A percentile compares a stretch with the other conserved stretches of the same genome.
phyloP scores from a whole-genome alignment of 1,140 invertebrate species.

The Drosophila willistoni region DNA sequence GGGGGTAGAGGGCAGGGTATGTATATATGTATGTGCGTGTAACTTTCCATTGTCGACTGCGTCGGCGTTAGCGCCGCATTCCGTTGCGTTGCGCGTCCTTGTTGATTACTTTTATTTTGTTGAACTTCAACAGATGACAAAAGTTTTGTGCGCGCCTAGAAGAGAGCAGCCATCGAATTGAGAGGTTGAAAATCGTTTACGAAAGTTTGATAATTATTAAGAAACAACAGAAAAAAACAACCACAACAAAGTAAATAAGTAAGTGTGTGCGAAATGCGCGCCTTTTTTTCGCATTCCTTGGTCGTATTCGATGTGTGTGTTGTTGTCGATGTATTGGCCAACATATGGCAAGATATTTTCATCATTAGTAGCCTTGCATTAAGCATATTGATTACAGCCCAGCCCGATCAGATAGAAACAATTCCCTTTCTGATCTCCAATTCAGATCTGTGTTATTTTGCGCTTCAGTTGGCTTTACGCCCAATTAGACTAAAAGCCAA shows the following conservation, averaged over 20 bases:
- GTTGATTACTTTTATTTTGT: slow-evolving; percentile 33
- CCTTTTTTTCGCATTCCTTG: slow-evolving; percentile 44
- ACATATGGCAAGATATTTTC: slow-evolving; percentile 70
- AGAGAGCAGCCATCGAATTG: slow-evolving; percentile 12
- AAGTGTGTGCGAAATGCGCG: slow-evolving; percentile 47
- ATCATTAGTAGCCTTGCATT: slow-evolving; percentile 24
- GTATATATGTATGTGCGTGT: slow-evolving; percentile 1
- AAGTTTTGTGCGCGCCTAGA: slow-evolving; percentile 54
- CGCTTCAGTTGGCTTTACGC: slow-evolving; percentile 55
- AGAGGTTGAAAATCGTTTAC: slow-evolving; percentile 23
- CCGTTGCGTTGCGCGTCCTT: slow-evolving; percentile 23
- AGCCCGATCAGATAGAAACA: slow-evolving; percentile 31
- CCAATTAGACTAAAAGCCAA: slow-evolving; percentile 72
- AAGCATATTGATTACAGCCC: slow-evolving; percentile 20
- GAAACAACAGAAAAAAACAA: slow-evolving; percentile 15
- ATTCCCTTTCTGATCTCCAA: slow-evolving; percentile 17
- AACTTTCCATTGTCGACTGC: slow-evolving; percentile 57
- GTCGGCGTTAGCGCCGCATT: slow-evolving; percentile 44
- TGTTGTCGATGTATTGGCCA: slow-evolving; percentile 18
- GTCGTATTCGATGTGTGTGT: background rate
- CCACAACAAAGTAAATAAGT: slow-evolving; percentile 13
- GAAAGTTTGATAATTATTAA: slow-evolving; percentile 53
- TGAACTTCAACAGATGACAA: slow-evolving; percentile 73
- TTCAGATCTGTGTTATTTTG: slow-evolving; percentile 40
- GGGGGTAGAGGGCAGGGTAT: no score